phyloP scores from a whole-genome alignment of 1,140 invertebrate species.

The Fragariocoptes setiger region DNA sequence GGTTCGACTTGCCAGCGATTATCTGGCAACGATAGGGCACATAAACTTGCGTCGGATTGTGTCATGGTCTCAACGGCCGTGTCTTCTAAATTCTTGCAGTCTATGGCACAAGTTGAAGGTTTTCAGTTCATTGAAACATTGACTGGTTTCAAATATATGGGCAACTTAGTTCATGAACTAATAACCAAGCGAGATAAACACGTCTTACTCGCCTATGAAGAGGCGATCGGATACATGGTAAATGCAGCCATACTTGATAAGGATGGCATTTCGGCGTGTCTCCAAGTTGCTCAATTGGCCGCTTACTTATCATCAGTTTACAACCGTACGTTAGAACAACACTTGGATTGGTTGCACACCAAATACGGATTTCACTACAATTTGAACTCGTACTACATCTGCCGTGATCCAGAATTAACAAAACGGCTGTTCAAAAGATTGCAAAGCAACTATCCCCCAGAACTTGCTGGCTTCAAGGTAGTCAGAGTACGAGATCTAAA shows the following conservation, averaged over 20 bases:
- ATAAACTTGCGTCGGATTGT: constrained; percentile 18
- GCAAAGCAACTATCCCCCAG: constrained; percentile 1
- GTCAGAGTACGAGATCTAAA: constrained; percentile 50
- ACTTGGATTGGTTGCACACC: constrained; percentile 32
- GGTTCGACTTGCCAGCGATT: too few relatives aligned
- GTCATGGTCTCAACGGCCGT: constrained; percentile 79
- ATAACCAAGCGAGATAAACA: constrained; percentile 19
- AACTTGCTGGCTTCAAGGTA: constrained; percentile 32
- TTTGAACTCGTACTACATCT: constrained; percentile 59
- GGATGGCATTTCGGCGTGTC: constrained; percentile 64
- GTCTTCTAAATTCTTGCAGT: constrained; percentile 71
- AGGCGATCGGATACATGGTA: constrained; percentile 66
- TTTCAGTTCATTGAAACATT: constrained; percentile 67
- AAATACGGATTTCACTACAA: constrained; percentile 51
- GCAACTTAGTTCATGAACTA: constrained; percentile 47
- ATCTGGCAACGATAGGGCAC: too few relatives aligned
- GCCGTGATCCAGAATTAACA: constrained; percentile 35
- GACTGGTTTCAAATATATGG: constrained; percentile 99
- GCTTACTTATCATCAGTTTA: constrained; percentile 29
- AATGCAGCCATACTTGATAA: constrained; percentile 58
- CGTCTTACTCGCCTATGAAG: constrained; percentile 76
- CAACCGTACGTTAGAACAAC: constrained; percentile 35
- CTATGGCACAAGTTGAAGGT: constrained; percentile 47
- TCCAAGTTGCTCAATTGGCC: constrained; percentile 39
- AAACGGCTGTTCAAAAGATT: constrained; percentile 45